phyloP scores from a whole-genome alignment of 2,797 vertebrate species.

The Glossophaga mutica region DNA sequence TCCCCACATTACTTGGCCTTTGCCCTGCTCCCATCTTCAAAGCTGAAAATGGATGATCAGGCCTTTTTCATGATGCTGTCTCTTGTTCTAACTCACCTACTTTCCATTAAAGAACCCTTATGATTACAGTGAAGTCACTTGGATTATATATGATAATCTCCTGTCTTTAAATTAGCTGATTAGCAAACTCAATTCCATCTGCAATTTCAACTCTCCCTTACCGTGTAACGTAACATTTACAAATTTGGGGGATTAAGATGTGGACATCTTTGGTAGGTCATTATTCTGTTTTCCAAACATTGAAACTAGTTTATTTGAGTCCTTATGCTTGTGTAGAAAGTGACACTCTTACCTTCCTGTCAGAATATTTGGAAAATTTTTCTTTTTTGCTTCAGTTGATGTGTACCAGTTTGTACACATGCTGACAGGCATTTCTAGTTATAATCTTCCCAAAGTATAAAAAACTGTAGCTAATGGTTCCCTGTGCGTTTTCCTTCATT shows the following conservation, averaged over 20 bases:
- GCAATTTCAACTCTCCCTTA: background rate
- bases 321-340: background rate
- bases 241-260: background rate
- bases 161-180: background rate
- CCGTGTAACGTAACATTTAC: background rate
- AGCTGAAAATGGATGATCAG: background rate
- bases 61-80: background rate
- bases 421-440: background rate
- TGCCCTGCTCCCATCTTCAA: background rate
- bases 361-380: background rate
- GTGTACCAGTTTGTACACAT: background rate
- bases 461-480: constrained; percentile 18
- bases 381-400: background rate
- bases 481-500: no score
- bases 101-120: background rate
- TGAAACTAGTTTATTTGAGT: background rate
- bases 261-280: background rate
- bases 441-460: background rate
- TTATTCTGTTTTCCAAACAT: background rate
- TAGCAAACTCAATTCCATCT: background rate
- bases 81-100: background rate
- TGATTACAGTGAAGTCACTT: background rate
- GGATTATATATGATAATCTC: background rate
- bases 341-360: background rate
- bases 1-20: background rate